Evolutionary conservation across 1,140 invertebrate species (phyloP), one percentile per base, ranked within the genome.

Genomic region (Trachymyrmex cornetzi): DNA sequence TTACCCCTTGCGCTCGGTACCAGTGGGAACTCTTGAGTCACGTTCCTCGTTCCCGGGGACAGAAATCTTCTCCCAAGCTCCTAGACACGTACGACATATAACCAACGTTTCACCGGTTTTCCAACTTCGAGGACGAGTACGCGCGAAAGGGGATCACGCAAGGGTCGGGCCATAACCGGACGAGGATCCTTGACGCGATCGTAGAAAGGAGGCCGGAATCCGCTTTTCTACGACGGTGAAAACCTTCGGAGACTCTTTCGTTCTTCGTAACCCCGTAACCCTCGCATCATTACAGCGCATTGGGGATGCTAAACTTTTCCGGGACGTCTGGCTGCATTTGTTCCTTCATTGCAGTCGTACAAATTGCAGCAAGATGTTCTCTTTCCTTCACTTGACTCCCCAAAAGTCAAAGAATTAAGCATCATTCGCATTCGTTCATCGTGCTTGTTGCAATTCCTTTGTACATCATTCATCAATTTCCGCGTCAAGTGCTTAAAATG

Each of bases 31-130:
- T 61, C 80, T 75, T n/a, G 55, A 84, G 80, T 84, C 80, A 84
- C 80, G 80, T 84, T 84, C 16, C 55, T 16, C 50, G 63, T 69
- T 81, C 64, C 53, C 48, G 67, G 80, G n/a, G 69, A 34, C 55
- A 57, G 69, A 84, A 84, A 84, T 84, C 80, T 84, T 84, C 69
- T 74, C 66, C 66, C 69, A 57, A 34, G 55, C 80, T 74, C 80
- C 80, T 75, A 84, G 80, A 75, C 80, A 84, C 80, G 80, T 84
- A 75, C 55, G 48, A 50, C 30, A 75, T 84, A 84, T 74, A 84
- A 74, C 69, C 80, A 44, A 55, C 69, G 55, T 75, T 84, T 38
- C 69, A n/a, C 69, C 79, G 66, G 55, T 50, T 50, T 38, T n/a
- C 55, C 64, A 61, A 74, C 69, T 74, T 74, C 38, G 55, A 75